Conservation (phyloP, 2,113 vertebrate species). For the Oreochromis spilurus region DNA sequence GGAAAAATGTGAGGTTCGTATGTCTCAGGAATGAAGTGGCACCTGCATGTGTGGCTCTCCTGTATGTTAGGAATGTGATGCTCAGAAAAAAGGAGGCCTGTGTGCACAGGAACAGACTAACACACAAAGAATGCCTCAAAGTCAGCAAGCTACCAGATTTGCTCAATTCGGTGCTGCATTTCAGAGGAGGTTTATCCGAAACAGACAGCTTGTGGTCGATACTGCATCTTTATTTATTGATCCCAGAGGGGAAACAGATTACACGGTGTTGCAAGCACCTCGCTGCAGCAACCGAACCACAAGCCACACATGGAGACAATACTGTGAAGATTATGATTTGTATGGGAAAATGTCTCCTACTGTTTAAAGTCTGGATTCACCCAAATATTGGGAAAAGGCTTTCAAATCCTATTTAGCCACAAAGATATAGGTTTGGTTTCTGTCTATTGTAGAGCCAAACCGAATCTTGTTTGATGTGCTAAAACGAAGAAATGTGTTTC, state of each 20-base stretch:
- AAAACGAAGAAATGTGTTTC: neutral
- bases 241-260: neutral
- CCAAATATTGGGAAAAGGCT: neutral
- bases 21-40: neutral
- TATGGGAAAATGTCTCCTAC: neutral
- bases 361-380: neutral
- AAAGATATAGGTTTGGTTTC: neutral
- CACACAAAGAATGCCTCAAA: neutral
- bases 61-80: conserved; percentile 5
- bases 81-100: neutral
- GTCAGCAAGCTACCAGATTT: conserved; percentile 23
- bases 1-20: neutral
- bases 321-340: neutral
- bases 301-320: conserved; percentile 29
- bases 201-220: conserved; percentile 18
- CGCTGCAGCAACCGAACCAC: neutral
- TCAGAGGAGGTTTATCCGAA: neutral
- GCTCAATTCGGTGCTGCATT: neutral
- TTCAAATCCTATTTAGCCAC: neutral
- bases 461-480: neutral
- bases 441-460: neutral
- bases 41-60: neutral
- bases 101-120: neutral
- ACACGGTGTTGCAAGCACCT: conserved; percentile 32
- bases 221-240: neutral